These are phyloP conservation scores for Ormyrus labotus DNA, from an alignment of 2,888 invertebrate species.

Conservation along the genomic window DNA sequence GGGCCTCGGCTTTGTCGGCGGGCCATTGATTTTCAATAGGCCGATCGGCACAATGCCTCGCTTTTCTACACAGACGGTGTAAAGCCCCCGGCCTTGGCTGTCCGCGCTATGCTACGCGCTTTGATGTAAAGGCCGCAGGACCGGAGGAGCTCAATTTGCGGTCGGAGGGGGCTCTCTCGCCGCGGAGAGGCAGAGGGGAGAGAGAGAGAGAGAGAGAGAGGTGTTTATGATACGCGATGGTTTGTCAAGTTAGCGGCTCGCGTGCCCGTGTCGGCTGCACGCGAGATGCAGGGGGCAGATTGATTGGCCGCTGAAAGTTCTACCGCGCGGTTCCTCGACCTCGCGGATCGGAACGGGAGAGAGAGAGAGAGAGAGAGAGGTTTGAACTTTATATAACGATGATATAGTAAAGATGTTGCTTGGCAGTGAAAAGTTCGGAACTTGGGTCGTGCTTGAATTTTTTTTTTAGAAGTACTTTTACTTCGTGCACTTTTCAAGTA, in stretches of 20 bases:
- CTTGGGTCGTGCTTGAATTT: no score
- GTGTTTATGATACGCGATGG: conserved; percentile 10
- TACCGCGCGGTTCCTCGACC: no score
- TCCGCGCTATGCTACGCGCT: not conserved
- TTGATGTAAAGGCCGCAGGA: not conserved
- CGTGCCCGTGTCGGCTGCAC: not conserved
- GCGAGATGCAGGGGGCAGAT: not conserved
- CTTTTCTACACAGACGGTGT: not conserved
- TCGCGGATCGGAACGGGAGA: no score
- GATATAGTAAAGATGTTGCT: no score
- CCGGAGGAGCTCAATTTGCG: conserved; percentile 35
- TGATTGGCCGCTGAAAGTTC: not conserved
- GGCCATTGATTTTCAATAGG: conserved; percentile 50
- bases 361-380: no score
- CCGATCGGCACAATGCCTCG: not conserved
- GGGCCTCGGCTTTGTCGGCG: no score
- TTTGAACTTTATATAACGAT: no score
- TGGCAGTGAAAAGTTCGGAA: no score
- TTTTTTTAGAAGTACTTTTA: no score
- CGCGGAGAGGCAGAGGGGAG: not conserved
- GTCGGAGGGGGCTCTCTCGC: not conserved
- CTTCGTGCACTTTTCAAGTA: no score
- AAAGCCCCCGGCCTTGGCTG: not conserved
- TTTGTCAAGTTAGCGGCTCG: conserved; percentile 19
- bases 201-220: not conserved